Evolutionary conservation across 2,113 vertebrate genomes (phyloP).

Genomic region (Sinocyclocheilus anophthalmus): DNA sequence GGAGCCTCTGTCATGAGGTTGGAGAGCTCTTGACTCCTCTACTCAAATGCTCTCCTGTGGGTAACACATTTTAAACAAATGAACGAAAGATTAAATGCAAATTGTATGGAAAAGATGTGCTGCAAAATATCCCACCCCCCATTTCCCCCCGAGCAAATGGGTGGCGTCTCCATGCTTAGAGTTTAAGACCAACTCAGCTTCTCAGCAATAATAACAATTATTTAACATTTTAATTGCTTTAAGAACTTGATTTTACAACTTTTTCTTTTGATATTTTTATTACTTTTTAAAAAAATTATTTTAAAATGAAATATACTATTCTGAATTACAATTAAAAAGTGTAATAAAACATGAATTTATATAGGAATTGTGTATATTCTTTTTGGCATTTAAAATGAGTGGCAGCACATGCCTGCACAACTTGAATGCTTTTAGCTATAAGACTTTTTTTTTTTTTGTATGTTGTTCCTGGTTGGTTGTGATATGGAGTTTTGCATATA

Average conservation of each 20-base stretch:
- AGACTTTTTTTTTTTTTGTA: too few species aligned
- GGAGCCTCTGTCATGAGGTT: slow-evolving; percentile 7
- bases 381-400: too few species aligned
- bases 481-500: not conserved
- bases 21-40: not conserved
- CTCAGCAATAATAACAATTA: too few species aligned
- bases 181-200: not conserved
- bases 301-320: not conserved
- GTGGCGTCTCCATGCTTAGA: not conserved
- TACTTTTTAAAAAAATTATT: not conserved
- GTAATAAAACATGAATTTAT: too few species aligned
- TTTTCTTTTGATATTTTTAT: not conserved
- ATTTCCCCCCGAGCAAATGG: not conserved
- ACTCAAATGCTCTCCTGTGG: not conserved
- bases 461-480: too few species aligned
- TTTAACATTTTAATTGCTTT: not conserved
- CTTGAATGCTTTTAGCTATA: too few species aligned
- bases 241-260: not conserved
- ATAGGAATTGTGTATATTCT: too few species aligned
- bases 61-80: slow-evolving; percentile 67
- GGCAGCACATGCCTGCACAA: too few species aligned
- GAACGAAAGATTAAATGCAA: slow-evolving; percentile 71
- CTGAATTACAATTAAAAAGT: too few species aligned
- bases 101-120: slow-evolving; percentile 61
- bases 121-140: slow-evolving; percentile 4